phyloP scores from a whole-genome alignment of 2,888 invertebrate genomes.

The Troides helena region DNA sequence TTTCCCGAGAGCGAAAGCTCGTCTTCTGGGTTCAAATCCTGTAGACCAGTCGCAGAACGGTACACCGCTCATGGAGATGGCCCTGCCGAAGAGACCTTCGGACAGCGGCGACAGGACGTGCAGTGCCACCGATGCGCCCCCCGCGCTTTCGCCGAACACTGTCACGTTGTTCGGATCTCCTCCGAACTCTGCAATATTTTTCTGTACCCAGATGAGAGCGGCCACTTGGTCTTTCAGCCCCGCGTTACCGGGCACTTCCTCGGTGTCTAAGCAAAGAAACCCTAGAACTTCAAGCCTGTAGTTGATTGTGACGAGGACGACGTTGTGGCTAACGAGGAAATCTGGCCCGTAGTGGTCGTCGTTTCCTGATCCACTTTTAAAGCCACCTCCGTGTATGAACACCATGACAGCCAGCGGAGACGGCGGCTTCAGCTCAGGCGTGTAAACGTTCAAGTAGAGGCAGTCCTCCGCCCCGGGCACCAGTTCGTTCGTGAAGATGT shows the following conservation, averaged over 20 bases:
- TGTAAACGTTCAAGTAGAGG: slow-evolving; percentile 57
- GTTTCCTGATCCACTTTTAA: slow-evolving; percentile 48
- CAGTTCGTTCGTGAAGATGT: slow-evolving; percentile 38
- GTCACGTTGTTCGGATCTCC: slow-evolving; percentile 53
- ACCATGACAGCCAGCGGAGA: slow-evolving; percentile 52
- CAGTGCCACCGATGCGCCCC: slow-evolving; percentile 43
- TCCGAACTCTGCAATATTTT: slow-evolving; percentile 50
- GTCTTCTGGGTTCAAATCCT: slow-evolving; percentile 64
- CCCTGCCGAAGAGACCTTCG: slow-evolving; percentile 51
- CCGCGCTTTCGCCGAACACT: slow-evolving; percentile 56
- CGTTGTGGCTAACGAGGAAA: slow-evolving; percentile 47
- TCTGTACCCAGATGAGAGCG: slow-evolving; percentile 51
- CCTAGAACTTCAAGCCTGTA: slow-evolving; percentile 55
- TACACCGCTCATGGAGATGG: slow-evolving; percentile 84
- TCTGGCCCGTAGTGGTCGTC: slow-evolving; percentile 51
- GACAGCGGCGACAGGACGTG: slow-evolving; percentile 56
- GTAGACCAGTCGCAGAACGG: too few relatives aligned
- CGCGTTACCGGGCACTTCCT: slow-evolving; percentile 56
- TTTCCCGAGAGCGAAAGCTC: slow-evolving; percentile 46
- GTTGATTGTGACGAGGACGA: slow-evolving; percentile 57
- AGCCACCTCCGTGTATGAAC: slow-evolving; percentile 57
- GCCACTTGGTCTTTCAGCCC: slow-evolving; percentile 58
- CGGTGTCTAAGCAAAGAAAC: slow-evolving; percentile 50
- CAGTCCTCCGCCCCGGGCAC: slow-evolving; percentile 53
- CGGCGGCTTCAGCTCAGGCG: slow-evolving; percentile 42